Percentiles rank a stretch among this genome's conserved stretches.
Conservation (phyloP, 2,113 vertebrate species). For the Psephotus haematonotus region DNA sequence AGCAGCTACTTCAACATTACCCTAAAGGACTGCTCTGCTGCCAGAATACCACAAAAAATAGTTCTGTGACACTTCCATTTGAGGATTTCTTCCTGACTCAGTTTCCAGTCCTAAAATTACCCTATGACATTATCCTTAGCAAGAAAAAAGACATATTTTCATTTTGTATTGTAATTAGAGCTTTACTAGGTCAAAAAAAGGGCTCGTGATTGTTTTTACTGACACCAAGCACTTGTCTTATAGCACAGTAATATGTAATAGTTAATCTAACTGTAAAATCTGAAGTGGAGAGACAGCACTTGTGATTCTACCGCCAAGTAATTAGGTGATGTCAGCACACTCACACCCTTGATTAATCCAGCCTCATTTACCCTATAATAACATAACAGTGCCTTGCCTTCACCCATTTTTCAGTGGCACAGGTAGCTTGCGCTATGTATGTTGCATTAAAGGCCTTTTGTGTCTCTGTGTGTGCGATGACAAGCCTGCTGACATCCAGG, state of each 20-base stretch:
- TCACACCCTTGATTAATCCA: not conserved
- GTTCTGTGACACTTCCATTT: not conserved
- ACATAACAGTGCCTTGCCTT: not conserved
- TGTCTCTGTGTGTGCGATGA: rapidly evolving
- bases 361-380: not conserved
- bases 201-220: not conserved
- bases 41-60: not conserved
- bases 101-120: not conserved
- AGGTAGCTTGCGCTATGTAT: rapidly evolving
- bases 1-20: not conserved
- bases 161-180: not conserved
- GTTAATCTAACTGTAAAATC: slow-evolving; percentile 65
- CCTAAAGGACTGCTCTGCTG: not conserved
- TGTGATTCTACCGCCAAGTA: not conserved
- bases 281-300: slow-evolving; percentile 21
- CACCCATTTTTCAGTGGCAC: not conserved
- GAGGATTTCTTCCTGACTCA: not conserved
- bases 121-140: not conserved
- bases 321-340: slow-evolving; percentile 49
- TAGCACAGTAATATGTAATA: not conserved
- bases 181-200: not conserved
- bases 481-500: not conserved
- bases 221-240: not conserved
- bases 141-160: not conserved
- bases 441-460: not conserved